phyloP scores from a whole-genome alignment of 2,113 vertebrate genomes.

The Cinclus mexicanus region DNA sequence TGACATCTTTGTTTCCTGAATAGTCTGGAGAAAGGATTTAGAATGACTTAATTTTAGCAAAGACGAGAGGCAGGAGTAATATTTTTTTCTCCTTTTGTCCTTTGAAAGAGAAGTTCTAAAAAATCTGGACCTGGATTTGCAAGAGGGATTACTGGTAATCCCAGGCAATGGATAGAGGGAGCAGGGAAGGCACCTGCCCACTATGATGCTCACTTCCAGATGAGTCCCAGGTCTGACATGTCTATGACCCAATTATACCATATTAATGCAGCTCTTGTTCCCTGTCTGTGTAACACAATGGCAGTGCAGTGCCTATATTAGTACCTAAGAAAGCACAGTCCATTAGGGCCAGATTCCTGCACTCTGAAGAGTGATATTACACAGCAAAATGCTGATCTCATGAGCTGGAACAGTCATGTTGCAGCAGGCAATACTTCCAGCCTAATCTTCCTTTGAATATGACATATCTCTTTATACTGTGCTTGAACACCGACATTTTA shows the following conservation, averaged over 20 bases:
- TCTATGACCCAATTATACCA: neutral
- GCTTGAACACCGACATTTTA: neutral
- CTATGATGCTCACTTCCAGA: neutral
- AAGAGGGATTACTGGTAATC: neutral
- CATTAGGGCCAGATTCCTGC: neutral
- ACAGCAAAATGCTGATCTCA: neutral
- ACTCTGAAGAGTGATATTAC: neutral
- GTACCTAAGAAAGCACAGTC: neutral
- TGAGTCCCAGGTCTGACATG: neutral
- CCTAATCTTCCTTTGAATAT: neutral
- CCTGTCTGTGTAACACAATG: neutral
- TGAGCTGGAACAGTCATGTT: neutral
- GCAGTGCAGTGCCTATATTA: neutral
- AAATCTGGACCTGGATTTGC: neutral
- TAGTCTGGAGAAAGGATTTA: neutral
- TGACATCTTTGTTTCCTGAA: neutral
- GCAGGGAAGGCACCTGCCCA: neutral
- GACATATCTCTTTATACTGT: neutral
- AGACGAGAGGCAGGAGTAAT: neutral
- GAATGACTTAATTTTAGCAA: neutral
- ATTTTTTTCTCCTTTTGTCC: neutral
- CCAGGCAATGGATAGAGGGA: neutral
- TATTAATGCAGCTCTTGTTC: neutral
- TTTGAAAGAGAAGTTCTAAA: neutral
- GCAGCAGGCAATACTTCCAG: neutral